Evolutionary conservation across 2,888 invertebrate genomes (phyloP).

Genomic region (Nymphalis polychloros): DNA sequence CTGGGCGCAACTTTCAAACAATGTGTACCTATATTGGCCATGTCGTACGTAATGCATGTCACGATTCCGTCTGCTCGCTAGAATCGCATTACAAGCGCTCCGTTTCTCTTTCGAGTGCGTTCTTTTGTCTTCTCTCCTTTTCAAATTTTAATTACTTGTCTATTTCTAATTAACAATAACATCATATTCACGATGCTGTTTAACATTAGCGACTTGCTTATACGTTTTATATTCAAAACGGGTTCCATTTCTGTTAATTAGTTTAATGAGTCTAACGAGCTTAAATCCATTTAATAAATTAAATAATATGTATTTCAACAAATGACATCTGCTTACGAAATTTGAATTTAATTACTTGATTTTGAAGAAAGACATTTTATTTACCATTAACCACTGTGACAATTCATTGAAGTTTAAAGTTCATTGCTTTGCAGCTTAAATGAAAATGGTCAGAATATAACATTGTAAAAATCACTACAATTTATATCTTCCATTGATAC

Average conservation of each 20-base stretch:
- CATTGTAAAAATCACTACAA: too few species aligned
- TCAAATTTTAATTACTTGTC: constrained; percentile 19
- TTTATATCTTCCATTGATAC: too few species aligned
- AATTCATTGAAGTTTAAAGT: too few species aligned
- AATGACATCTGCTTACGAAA: too few species aligned
- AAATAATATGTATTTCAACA: too few species aligned
- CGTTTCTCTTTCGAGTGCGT: constrained; percentile 25
- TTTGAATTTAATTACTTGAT: too few species aligned
- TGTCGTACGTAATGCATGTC: constrained; percentile 24
- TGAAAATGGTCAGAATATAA: too few species aligned
- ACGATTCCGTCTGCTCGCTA: constrained; percentile 26
- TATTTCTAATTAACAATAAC: constrained; percentile 19
- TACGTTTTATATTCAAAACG: not conserved
- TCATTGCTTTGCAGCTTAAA: too few species aligned
- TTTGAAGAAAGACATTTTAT: too few species aligned
- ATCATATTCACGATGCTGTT: not conserved
- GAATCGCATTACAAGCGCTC: constrained; percentile 21
- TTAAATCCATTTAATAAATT: too few species aligned
- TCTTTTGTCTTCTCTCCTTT: constrained; percentile 22
- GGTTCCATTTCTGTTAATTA: not conserved
- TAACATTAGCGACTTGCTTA: not conserved
- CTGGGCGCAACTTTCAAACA: not conserved
- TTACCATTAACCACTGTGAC: too few species aligned
- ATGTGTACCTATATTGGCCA: not conserved
- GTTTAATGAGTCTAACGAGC: too few species aligned